Evolutionary conservation across 2,888 invertebrate species (phyloP).

Genomic region (Orgyia antiqua): DNA sequence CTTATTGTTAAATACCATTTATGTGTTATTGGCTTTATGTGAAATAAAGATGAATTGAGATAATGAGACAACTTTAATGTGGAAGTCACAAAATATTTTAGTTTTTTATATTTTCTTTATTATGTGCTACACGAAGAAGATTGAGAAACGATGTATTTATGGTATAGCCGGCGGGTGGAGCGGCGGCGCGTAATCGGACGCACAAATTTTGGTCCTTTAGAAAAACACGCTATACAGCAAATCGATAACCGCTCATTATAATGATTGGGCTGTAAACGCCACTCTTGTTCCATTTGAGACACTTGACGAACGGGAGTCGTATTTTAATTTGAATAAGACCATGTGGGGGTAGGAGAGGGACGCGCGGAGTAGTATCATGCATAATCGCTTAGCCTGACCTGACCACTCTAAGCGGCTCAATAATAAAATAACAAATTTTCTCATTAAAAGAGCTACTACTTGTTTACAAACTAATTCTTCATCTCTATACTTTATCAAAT

Average conservation of each 20-base stretch:
- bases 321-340: slow-evolving; percentile 48
- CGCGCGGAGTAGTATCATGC: slow-evolving; percentile 19
- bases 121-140: no score
- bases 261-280: slow-evolving; percentile 71
- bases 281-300: slow-evolving; percentile 56
- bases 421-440: slow-evolving; percentile 23
- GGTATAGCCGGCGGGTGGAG: slow-evolving; percentile 54
- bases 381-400: slow-evolving; percentile 24
- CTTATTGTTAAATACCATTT: no score
- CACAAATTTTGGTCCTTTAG: slow-evolving; percentile 68
- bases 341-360: slow-evolving; percentile 17
- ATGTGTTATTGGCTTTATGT: no score
- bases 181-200: slow-evolving; percentile 57
- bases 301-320: slow-evolving; percentile 68
- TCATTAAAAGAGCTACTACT: slow-evolving; percentile 17
- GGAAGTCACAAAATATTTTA: no score
- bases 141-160: no score
- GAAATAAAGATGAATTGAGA: no score
- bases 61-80: no score
- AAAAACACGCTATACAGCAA: slow-evolving; percentile 67
- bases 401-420: slow-evolving; percentile 16
- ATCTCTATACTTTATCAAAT: slow-evolving; percentile 16
- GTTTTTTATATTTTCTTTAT: no score
- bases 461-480: slow-evolving; percentile 14
- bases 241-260: slow-evolving; percentile 76